Evolutionary conservation across 1,140 invertebrate genomes (phyloP), one percentile per base, ranked within the genome.

Genomic region (Orussus abietinus): DNA sequence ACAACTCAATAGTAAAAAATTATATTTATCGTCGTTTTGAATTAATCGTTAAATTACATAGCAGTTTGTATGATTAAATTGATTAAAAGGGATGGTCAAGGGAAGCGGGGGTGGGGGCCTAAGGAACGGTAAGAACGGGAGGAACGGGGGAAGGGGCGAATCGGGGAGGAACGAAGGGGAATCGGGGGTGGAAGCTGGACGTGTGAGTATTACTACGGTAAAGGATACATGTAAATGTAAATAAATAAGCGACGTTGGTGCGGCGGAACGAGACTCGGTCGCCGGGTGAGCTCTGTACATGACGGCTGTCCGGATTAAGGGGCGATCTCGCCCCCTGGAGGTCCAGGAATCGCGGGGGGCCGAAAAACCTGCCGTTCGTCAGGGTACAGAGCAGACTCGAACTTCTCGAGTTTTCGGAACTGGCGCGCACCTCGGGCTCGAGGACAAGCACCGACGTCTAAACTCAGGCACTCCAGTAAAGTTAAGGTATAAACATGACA

Each of bases 201-300:
- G 38, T 40, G 45, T 28, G 26, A 39, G 45, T 48, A 39, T 25
- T 7, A 25, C 22, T 25, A 52, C 39, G 49, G 42, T 57, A 56
- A 51, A 58, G 45, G 45, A 55, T 66, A 61, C 59, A 55, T 57
- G 53, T 64, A 58, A 62, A 65, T 64, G n/a, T n/a, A 13, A 69
- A 71, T 72, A 72, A 72, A 72, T 72, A 71, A 71, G 69, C 68
- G 59, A 65, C 63, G 49, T 48, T 65, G 63, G 66, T 73, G 69
- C 62, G 62, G 61, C 47, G 45, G 50, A 55, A 57, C 61, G 54
- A 57, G 38, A 50, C 57, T 67, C 64, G 57, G 47, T 54, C 40
- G 57, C 62, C 65, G 66, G 61, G 62, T 69, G 62, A 62, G 61
- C 59, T 65, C 66, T 72, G 70, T 69, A 69, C 67, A 60, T 69